These are phyloP conservation scores for Meteorus cinctellus DNA, from an alignment of 2,888 invertebrate species.

Conservation along the genomic window DNA sequence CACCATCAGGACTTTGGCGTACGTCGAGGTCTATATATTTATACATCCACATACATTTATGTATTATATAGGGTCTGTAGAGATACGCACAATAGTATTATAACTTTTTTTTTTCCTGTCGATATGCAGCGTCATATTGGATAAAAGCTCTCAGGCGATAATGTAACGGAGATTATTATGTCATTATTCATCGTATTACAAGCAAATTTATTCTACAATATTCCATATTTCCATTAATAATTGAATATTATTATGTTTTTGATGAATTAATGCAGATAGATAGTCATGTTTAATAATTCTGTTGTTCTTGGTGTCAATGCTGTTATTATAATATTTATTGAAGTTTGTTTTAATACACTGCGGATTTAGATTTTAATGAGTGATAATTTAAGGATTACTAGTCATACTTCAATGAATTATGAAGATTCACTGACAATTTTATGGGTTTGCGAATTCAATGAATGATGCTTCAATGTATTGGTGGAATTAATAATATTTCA, in stretches of 20 bases:
- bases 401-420: too few species aligned
- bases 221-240: background rate
- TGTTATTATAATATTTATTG: background rate
- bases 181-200: constrained; percentile 5
- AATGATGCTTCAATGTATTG: too few species aligned
- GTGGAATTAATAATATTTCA: too few species aligned
- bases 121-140: constrained; percentile 10
- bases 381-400: background rate
- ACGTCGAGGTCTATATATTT: constrained; percentile 8
- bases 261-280: background rate
- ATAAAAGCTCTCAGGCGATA: background rate
- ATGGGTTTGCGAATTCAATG: too few species aligned
- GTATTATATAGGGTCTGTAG: background rate
- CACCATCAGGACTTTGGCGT: constrained; percentile 22
- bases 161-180: background rate
- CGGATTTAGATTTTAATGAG: background rate
- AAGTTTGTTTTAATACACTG: background rate
- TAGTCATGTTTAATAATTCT: too few species aligned
- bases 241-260: background rate
- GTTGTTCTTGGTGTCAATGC: too few species aligned
- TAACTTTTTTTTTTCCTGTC: background rate
- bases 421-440: too few species aligned
- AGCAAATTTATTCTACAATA: background rate
- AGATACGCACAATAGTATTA: constrained; percentile 11
- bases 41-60: background rate